Evolutionary conservation across 53 echinoderm and acorn worm genomes (phyloP).

Genomic region (Henricia sp.): DNA sequence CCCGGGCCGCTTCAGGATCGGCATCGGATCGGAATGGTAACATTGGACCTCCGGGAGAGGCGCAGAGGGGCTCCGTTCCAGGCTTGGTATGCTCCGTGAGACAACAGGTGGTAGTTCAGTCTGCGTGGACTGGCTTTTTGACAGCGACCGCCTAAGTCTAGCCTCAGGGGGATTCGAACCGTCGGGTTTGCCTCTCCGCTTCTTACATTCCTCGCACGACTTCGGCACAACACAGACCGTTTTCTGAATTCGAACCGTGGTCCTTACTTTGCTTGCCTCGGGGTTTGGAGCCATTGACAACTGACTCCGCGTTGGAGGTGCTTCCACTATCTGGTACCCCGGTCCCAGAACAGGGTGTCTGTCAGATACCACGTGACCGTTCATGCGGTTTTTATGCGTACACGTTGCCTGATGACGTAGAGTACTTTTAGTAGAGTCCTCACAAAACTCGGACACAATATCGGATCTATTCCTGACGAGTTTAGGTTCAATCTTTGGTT

Average conservation of each 20-base stretch:
- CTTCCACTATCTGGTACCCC: constrained; percentile 31
- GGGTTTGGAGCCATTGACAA: constrained; percentile 22
- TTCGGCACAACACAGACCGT: not conserved
- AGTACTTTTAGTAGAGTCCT: no score
- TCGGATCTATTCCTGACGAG: not conserved
- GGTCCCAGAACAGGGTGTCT: constrained; percentile 25
- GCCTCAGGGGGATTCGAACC: not conserved
- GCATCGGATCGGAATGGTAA: no score
- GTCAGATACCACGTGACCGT: constrained; percentile 41
- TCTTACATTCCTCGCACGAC: not conserved
- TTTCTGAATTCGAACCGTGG: not conserved
- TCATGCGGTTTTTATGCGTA: constrained; percentile 37
- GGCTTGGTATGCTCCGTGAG: no score
- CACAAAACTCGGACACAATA: no score
- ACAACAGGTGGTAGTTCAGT: no score
- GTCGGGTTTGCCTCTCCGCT: not conserved
- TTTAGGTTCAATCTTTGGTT: not conserved
- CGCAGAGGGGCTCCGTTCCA: no score
- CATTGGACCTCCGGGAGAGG: no score
- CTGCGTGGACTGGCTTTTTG: constrained; percentile 38
- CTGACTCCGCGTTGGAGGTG: constrained; percentile 9
- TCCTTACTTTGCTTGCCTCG: not conserved
- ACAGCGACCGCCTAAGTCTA: not conserved
- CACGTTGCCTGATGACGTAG: not conserved
- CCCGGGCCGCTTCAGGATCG: not conserved